phyloP scores from a whole-genome alignment of 2,113 vertebrate species.

The Phrynocephalus versicolor region DNA sequence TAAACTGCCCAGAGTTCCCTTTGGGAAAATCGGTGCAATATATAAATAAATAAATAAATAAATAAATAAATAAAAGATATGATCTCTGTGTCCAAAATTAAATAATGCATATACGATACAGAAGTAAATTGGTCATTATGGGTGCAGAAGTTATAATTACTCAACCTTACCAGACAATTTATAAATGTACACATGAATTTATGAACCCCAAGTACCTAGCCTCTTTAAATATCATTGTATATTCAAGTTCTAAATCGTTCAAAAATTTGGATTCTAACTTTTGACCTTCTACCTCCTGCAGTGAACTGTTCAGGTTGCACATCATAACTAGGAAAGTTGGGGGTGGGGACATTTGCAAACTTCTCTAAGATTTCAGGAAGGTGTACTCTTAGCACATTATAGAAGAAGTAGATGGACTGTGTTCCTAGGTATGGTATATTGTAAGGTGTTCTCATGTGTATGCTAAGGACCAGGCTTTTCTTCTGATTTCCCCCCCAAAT shows the following conservation, averaged over 20 bases:
- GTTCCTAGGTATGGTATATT: not conserved
- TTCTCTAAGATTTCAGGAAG: not conserved
- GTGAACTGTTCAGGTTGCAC: not conserved
- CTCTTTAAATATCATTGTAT: not conserved
- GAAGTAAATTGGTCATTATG: not conserved
- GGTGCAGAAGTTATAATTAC: not conserved
- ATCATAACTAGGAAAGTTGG: not conserved
- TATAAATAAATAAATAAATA: too few species aligned
- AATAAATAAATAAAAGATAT: too few species aligned
- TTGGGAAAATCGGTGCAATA: too few species aligned
- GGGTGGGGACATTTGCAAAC: not conserved
- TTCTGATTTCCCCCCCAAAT: not conserved
- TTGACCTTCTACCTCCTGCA: not conserved
- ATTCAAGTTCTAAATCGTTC: not conserved
- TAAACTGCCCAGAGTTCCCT: too few species aligned
- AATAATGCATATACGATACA: not conserved
- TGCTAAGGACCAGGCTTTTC: not conserved
- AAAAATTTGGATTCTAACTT: constrained; percentile 35
- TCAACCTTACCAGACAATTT: constrained; percentile 2
- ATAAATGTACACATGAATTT: not conserved
- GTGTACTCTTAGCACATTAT: not conserved
- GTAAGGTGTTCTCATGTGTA: not conserved
- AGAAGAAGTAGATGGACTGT: not conserved
- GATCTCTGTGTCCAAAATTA: not conserved
- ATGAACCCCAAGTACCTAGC: not conserved